Base-by-base conservation (phyloP, 2,888 invertebrate species). In the Cosmopolites sordidus region DNA sequence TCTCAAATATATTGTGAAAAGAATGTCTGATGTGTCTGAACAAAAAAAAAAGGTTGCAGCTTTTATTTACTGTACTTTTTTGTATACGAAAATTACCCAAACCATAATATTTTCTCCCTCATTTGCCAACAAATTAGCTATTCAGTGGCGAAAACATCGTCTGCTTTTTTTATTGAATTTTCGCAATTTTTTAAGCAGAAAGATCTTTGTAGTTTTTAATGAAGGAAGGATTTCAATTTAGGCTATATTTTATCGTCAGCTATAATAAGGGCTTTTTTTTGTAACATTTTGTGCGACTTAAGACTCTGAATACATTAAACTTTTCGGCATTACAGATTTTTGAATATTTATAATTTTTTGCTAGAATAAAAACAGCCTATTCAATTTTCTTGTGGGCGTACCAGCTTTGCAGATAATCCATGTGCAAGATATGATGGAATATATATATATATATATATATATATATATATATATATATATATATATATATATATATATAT, bases 141-240 rank as follows among this genome's bases (percentile, higher is more conserved):
- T 49, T 54, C 48, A 49, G 43, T 45, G 45, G 27, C 30, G 49
- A 48, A 47, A 54, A 48, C 54, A 49, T 49, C 49, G 54, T 45
- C 54, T 54, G 54, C 40, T 44, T 53, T 52, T n/a, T 53, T 48
- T 53, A 53, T 53, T 48, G 48, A 53, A 53, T 53, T 53, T 54
- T 48, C 49, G 49, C 53, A 43, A 48, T 53, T 48, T 48, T 48
- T 27, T 48, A 44, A 53, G 53, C 30, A 53, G 17, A 53, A 48
- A 52, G 48, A 53, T 40, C 27, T 48, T 48, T 46, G 54, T 49
- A 49, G 53, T 53, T 53, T 48, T 11, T 53, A 43, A 53, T 43
- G 43, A 40, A 43, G 16, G 48, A 41, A 45, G 44, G 39, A 42
- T 44, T 54, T 49, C 49, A 48, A 48, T 53, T 53, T 45, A 33